These are phyloP conservation scores for Neria commutata DNA, from an alignment of 2,888 invertebrate species.

Conservation along the genomic window DNA sequence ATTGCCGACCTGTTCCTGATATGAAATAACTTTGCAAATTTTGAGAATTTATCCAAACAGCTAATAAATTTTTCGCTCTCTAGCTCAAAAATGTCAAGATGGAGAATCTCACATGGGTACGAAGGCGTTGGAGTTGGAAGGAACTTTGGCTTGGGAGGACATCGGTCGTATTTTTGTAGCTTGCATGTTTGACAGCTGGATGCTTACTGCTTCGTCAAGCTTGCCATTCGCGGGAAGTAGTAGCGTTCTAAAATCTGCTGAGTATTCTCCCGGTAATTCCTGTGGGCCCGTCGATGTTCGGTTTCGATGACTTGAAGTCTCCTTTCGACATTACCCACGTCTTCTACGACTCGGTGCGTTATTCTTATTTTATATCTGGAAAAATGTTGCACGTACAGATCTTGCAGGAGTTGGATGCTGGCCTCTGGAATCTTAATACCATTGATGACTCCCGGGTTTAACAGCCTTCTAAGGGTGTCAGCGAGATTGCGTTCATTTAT, in stretches of 20 bases:
- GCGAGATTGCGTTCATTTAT: not conserved
- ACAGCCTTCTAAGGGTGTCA: not conserved
- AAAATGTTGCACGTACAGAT: not conserved
- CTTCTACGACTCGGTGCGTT: constrained; percentile 25
- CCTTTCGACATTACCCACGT: constrained; percentile 12
- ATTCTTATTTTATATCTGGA: constrained; percentile 5
- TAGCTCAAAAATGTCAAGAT: no score
- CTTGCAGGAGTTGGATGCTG: no score
- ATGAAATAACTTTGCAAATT: not conserved
- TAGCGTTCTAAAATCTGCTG: constrained; percentile 22
- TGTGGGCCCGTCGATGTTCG: constrained; percentile 16
- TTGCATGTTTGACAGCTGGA: constrained; percentile 7
- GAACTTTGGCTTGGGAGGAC: constrained; percentile 7
- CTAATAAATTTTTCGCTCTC: constrained; percentile 14
- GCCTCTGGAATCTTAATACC: constrained; percentile 3
- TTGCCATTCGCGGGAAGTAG: constrained; percentile 19
- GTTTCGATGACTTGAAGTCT: constrained; percentile 17
- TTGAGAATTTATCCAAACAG: not conserved
- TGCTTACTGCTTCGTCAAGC: constrained; percentile 14
- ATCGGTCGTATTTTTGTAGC: constrained; percentile 16
- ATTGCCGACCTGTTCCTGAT: not conserved
- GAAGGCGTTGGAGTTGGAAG: constrained; percentile 11
- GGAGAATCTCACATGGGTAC: no score
- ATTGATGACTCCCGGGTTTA: not conserved
- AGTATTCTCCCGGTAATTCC: constrained; percentile 17